Evolutionary conservation across 1,140 invertebrate genomes (phyloP), one percentile per base, ranked within the genome.

Genomic region (Cydia amplana): DNA sequence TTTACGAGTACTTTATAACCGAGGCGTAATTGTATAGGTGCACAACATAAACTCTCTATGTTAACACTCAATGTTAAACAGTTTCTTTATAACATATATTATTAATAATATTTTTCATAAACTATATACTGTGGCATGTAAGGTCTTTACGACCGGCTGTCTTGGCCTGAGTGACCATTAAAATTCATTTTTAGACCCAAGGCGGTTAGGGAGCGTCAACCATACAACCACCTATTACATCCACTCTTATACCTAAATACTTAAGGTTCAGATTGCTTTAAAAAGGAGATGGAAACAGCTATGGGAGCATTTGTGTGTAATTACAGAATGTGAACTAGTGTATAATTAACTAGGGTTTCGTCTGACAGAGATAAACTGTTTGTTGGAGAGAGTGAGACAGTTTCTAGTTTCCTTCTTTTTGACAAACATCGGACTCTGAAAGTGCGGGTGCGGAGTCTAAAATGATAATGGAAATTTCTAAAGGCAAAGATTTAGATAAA

Each of bases 161-260:
- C 23, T 70, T 36, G 55, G 55, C 18, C 28, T 36, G 65, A 43
- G 65, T 70, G 65, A 70, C 65, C 65, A 36, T 70, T 70, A 70
- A 70, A 70, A 70, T 70, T 36, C 65, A 70, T 36, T 36, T 36
- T 65, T 60, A 60, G 64, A 14, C 64, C 64, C 25, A 20, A 32
- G 28, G 65, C 65, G 65, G 65, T 18, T n/a, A n/a, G 55, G 55
- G 55, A 60, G 55, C 16, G 18, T 23, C 16, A 20, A 23, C 18
- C 20, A 23, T 60, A 60, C 6, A 9, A 0, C 51, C n/a, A n/a
- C n/a, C 1, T 3, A 55, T 7, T 14, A 60, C 5, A 60, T 23
- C 6, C 55, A 60, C 55, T n/a, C 9, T 20, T 23, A 23, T 23
- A 9, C 20, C 20, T 23, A 20, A 10, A 60, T 10, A 60, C 1